Base-by-base conservation (phyloP, 2,113 vertebrate genomes). In the Microcebus murinus region DNA sequence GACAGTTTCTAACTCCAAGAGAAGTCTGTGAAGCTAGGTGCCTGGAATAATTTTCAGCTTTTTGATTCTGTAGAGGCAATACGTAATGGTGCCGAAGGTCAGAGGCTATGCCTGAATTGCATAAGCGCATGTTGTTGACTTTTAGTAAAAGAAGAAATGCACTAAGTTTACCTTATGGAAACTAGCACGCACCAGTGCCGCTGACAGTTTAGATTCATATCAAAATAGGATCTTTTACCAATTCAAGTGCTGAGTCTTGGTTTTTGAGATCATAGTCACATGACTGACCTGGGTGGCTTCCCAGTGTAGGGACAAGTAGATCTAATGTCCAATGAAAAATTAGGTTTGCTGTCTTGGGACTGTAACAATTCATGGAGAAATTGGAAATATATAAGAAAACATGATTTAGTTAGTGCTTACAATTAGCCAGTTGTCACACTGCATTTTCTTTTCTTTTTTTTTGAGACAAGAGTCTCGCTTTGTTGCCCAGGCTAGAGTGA, bases 181-280 rank as follows among this genome's bases (percentile, higher is more conserved):
- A 83, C 87, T 91, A 6, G 0, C 15, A 36, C 95, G 52, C 3
- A 97, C 93, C 95, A 97, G 31, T 90, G 63, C 42, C 96, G 76
- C 96, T 94, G 95, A 50, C 94, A 39, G 70, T 77, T 42, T 96
- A 89, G 71, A 14, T 90, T 98, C 61, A 50, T 94, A 92, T 61
- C 76, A 81, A 97, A 95, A 97, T 63, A 81, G 80, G 61, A 97
- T 95, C 87, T 97, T 96, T 93, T 83, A 86, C 36, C 92, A 63
- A 95, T 95, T 96, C 94, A 90, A 79, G 20, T 90, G 45, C 59
- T 86, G 92, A 95, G 31, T 97, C 52, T 48, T 96, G 79, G 57
- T 31, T 96, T 96, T 94, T 91, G 70, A 79, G 57, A 3, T 90
- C 70, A 13, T 61, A 91, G 48, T 82, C 48, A 23, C 85, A 92